Evolutionary conservation across 2,888 invertebrate species (phyloP).

Genomic region (Drosophila hamatofila): DNA sequence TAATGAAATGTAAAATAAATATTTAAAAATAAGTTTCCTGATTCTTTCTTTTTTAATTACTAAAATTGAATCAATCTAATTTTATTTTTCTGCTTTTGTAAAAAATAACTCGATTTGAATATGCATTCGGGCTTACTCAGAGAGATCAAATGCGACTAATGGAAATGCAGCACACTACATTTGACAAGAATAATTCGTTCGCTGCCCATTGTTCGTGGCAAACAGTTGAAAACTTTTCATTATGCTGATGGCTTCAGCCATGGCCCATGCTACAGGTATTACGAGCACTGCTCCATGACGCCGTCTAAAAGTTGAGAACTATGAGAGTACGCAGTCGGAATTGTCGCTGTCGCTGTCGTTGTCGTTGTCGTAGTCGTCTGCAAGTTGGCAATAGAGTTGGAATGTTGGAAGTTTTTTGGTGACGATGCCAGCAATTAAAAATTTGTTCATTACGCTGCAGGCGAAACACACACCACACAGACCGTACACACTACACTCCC

Average conservation of each 20-base stretch:
- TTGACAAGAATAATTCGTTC: constrained; percentile 15
- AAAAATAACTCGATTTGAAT: too few species aligned
- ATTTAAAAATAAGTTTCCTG: too few species aligned
- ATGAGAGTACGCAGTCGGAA: constrained; percentile 53
- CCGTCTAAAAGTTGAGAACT: constrained; percentile 58
- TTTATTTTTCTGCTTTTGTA: background rate
- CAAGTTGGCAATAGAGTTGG: constrained; percentile 47
- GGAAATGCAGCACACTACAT: constrained; percentile 10
- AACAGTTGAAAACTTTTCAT: constrained; percentile 72
- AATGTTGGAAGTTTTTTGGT: constrained; percentile 11
- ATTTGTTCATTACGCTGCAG: constrained; percentile 40
- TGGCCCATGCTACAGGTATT: constrained; percentile 48
- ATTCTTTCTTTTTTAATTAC: too few species aligned
- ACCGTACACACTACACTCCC: background rate
- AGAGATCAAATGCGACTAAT: constrained; percentile 11
- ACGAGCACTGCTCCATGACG: constrained; percentile 32
- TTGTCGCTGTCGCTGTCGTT: constrained; percentile 30
- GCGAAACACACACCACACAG: background rate
- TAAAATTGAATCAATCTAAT: too few species aligned
- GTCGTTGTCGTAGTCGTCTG: constrained; percentile 31
- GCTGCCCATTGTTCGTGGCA: constrained; percentile 58
- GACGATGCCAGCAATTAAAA: constrained; percentile 64
- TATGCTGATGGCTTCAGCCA: constrained; percentile 64
- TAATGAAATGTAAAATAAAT: too few species aligned
- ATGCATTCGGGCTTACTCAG: background rate